Evolutionary conservation across 1,140 invertebrate genomes (phyloP).

Genomic region (Steinernema khuongi): DNA sequence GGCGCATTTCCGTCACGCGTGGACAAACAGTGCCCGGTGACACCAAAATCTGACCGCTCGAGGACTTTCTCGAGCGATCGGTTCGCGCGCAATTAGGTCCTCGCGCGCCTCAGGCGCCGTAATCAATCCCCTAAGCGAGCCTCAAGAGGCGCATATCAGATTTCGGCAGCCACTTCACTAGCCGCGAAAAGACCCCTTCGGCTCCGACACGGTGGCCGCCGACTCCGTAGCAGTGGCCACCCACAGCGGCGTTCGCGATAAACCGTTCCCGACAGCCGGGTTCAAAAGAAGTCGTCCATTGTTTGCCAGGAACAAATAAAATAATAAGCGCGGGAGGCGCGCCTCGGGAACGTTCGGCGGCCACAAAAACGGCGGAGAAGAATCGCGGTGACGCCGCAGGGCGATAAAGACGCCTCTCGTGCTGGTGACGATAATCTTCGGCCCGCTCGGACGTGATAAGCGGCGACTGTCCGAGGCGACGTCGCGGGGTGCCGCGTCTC

Average conservation of each 20-base stretch:
- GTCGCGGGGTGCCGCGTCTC: not conserved
- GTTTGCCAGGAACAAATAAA: slow-evolving; percentile 13
- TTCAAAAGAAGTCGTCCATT: not conserved
- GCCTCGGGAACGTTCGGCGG: not conserved
- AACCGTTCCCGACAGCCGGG: not conserved
- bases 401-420: not conserved
- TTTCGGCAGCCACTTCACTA: not conserved
- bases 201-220: not conserved
- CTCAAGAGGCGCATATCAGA: slow-evolving; percentile 8
- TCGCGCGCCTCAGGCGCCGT: not conserved
- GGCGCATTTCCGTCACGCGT: too few species aligned
- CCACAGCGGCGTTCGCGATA: not conserved
- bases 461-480: not conserved
- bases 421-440: not conserved
- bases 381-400: not conserved
- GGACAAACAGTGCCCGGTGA: not conserved
- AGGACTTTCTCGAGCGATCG: not conserved
- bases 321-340: not conserved
- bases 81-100: not conserved
- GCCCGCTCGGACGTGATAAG: not conserved
- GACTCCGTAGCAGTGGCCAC: too few species aligned
- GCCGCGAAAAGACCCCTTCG: not conserved
- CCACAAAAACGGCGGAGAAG: not conserved
- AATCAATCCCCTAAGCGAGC: slow-evolving; percentile 1
- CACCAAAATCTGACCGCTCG: slow-evolving; percentile 9